Conservation (phyloP, 2,113 vertebrate species). For the Haemorhous mexicanus region DNA sequence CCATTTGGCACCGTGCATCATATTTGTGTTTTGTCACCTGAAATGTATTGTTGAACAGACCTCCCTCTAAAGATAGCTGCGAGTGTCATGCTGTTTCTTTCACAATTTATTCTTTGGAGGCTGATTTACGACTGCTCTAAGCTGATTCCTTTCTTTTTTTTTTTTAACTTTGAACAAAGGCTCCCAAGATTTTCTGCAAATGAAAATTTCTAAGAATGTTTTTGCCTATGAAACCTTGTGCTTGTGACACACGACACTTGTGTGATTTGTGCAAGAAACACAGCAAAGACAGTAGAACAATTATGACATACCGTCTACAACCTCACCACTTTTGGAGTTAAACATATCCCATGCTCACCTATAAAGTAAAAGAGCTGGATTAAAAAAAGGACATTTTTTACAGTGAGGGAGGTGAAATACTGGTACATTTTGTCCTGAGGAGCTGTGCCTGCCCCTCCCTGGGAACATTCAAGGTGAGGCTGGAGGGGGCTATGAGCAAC, state of each 20-base stretch:
- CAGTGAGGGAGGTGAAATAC: neutral
- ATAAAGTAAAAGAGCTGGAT: neutral
- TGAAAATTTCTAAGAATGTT: neutral
- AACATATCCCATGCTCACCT: neutral
- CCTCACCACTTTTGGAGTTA: neutral
- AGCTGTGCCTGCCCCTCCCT: neutral
- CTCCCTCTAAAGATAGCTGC: neutral
- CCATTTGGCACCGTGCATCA: conserved; percentile 38
- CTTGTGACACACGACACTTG: neutral
- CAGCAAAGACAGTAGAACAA: neutral
- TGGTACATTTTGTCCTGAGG: neutral
- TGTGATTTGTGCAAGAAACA: neutral
- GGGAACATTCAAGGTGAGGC: neutral
- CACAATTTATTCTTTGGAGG: neutral
- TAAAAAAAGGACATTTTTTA: neutral
- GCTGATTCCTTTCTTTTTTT: neutral
- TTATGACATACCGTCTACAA: neutral
- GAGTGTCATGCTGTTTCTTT: neutral
- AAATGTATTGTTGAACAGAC: neutral
- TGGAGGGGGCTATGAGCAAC: neutral
- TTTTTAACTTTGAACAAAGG: neutral
- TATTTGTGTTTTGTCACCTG: conserved; percentile 69
- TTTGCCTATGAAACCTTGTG: neutral
- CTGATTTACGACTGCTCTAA: neutral
- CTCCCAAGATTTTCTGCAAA: neutral